These are phyloP conservation scores for Psilopsiagon aymara DNA, from an alignment of 2,113 vertebrate genomes.

Conservation along the genomic window DNA sequence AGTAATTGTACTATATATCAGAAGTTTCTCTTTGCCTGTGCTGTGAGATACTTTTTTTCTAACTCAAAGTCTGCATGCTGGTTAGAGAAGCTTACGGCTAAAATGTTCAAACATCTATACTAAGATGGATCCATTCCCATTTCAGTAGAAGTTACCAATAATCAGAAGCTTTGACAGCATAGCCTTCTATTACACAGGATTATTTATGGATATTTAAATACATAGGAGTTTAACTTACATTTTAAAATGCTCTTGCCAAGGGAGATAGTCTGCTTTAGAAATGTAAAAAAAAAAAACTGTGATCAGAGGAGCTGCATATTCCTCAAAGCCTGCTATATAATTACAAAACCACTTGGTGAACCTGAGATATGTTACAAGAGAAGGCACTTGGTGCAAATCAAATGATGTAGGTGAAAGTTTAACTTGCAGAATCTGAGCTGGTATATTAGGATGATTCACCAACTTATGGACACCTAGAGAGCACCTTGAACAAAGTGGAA, in stretches of 20 bases:
- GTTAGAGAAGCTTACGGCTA: not conserved
- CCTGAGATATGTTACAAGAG: not conserved
- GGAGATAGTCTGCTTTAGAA: not conserved
- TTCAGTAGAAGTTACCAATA: not conserved
- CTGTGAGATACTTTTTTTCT: not conserved
- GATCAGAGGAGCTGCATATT: not conserved
- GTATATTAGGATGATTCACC: not conserved
- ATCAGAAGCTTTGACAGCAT: not conserved
- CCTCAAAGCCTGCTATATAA: not conserved
- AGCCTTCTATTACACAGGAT: not conserved
- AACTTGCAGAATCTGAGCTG: not conserved
- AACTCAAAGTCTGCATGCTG: not conserved
- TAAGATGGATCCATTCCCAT: not conserved
- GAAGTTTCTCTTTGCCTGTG: not conserved
- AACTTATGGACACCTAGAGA: not conserved
- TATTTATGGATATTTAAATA: constrained; percentile 9
- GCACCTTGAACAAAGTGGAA: not conserved
- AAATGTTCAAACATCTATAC: not conserved
- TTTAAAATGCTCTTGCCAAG: not conserved
- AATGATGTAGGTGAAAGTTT: not conserved
- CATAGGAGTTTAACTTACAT: not conserved
- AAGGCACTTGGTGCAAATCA: not conserved
- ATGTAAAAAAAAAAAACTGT: not conserved
- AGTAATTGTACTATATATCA: not conserved
- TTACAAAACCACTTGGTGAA: not conserved